A percentile compares a stretch with the other conserved stretches of the same genome.
Conservation (phyloP, 2,797 vertebrate species). For the Acridotheres tristis region DNA sequence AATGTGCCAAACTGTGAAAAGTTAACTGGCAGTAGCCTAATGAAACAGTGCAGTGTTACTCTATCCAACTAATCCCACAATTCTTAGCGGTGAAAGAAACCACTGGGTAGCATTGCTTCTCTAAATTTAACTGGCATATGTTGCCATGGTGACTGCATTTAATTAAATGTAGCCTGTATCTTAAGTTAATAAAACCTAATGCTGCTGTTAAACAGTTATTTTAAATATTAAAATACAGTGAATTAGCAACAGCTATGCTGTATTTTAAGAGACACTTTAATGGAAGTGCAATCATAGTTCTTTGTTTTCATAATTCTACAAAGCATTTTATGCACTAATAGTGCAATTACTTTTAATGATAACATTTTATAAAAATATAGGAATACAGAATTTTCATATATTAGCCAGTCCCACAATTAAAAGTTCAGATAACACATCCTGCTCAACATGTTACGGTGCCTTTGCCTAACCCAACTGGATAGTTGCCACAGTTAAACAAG, state of each 20-base stretch:
- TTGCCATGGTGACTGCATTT: conserved; percentile 82
- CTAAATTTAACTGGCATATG: conserved; percentile 71
- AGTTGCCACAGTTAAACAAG: conserved; percentile 82
- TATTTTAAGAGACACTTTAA: conserved; percentile 83
- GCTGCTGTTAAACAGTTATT: conserved; percentile 83
- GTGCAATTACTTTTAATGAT: conserved; percentile 81
- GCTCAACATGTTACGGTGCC: conserved; percentile 86
- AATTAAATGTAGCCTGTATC: conserved; percentile 81
- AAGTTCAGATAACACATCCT: conserved; percentile 71
- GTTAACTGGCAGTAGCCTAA: conserved; percentile 79
- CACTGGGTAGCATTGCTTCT: conserved; percentile 67
- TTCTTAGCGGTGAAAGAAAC: conserved; percentile 63
- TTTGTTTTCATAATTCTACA: conserved; percentile 79
- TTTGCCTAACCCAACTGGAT: conserved; percentile 86
- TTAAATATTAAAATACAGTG: conserved; percentile 78
- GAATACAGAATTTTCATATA: conserved; percentile 72
- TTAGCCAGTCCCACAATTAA: conserved; percentile 73
- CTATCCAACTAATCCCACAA: conserved; percentile 24
- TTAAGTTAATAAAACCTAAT: conserved; percentile 81
- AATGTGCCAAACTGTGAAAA: conserved; percentile 90
- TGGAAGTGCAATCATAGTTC: conserved; percentile 82
- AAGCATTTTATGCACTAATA: conserved; percentile 80
- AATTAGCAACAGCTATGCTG: conserved; percentile 78
- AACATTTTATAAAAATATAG: conserved; percentile 77
- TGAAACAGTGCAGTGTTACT: conserved; percentile 77